Base-by-base conservation (phyloP, 2,113 vertebrate species). In the Prinia subflava region DNA sequence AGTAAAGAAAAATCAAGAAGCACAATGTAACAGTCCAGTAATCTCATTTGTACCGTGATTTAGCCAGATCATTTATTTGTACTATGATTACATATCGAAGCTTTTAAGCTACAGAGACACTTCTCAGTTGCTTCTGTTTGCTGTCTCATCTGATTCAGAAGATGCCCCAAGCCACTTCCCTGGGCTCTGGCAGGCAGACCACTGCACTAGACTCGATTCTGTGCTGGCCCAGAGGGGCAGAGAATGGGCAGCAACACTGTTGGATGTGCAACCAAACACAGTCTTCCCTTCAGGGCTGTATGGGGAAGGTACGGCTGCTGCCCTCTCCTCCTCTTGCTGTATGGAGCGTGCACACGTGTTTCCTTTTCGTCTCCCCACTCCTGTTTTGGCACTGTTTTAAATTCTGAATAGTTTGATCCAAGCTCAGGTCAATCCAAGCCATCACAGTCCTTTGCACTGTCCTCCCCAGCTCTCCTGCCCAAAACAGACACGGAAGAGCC, bases 271-370 rank as follows among this genome's bases (percentile, higher is more conserved):
- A 52, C 9, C 42, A 56, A 62, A 23, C 7, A 35, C 7, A 46
- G 16, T 4, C 41, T 73, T 73, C 49, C 25, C 49, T 53, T 30
- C 17, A 53, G 37, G 79, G 28, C 11, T 62, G 7, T 13, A 25
- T 0, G 1, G 14, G 35, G 16, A 67, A 67, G 4, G 25, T 35
- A 5, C 25, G 52, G 55, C 46, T 62, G 33, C 49, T 33, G 23
- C n/a, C 44, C 20, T 31, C 55, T 52, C 9, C 22, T 81, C 30
- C 33, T 76, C 55, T 83, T 0, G 0, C 19, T 46, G 28, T 41
- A 28, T 4, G 10, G n/a, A 31, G 41, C 6, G 8, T 33, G 14
- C 13, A 2, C 15, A 28, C 0, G 7, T 17, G 25, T n/a, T 55
- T 59, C 27, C 50, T 65, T 74, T 46, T 37, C 12, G 4, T 5